These are phyloP conservation scores for Molossus alvarezi DNA, from an alignment of 2,797 vertebrate species.

Conservation along the genomic window DNA sequence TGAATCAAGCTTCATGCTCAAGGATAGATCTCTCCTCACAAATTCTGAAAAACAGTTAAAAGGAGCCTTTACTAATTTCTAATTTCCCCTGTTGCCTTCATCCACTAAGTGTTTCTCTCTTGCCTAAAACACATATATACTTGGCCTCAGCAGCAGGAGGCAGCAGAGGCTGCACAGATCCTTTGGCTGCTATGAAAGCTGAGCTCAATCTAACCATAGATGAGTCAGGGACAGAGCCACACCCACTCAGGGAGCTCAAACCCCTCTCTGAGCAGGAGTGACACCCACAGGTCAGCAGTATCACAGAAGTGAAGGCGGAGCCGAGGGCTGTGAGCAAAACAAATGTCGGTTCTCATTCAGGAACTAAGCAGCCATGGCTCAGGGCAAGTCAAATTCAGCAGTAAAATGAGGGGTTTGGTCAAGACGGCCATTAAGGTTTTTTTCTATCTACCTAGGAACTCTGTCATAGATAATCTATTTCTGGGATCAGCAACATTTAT, in stretches of 20 bases:
- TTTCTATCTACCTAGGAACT: neutral
- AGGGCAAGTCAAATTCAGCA: slow-evolving; percentile 22
- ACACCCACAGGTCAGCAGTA: neutral
- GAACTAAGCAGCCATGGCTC: neutral
- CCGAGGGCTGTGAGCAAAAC: neutral
- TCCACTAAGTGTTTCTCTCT: neutral
- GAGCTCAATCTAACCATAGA: neutral
- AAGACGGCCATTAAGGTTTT: neutral
- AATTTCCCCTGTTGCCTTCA: neutral
- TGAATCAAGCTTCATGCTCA: neutral
- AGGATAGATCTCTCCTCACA: neutral
- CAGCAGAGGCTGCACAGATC: slow-evolving; percentile 64
- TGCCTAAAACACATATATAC: neutral
- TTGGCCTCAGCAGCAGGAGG: slow-evolving; percentile 62
- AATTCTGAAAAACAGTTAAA: neutral
- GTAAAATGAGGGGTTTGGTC: neutral
- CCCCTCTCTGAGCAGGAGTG: neutral
- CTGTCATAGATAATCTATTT: neutral
- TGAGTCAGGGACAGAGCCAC: neutral
- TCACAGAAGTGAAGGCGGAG: neutral
- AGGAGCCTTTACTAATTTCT: neutral
- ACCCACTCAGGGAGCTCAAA: neutral
- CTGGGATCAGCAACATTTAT: neutral
- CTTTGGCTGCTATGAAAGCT: neutral
- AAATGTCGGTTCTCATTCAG: neutral